Conservation (phyloP, 2,797 vertebrate species). For the Neostethus bicornis region DNA sequence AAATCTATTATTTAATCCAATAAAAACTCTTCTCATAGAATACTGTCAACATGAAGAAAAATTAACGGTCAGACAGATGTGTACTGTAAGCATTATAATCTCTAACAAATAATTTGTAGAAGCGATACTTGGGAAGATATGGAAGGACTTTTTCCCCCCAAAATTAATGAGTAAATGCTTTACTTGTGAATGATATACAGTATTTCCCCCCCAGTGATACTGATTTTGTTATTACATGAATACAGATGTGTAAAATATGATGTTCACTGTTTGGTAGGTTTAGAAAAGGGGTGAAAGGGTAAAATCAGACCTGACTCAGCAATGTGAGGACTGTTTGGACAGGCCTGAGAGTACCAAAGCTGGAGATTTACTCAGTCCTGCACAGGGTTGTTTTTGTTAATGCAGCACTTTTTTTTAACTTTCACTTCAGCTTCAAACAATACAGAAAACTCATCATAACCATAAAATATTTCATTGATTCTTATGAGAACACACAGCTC, state of each 20-base stretch:
- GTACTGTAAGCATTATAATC: too few species aligned
- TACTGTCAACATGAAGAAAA: too few species aligned
- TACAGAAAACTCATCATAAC: not conserved
- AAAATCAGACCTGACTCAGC: constrained; percentile 57
- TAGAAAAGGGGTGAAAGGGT: constrained; percentile 53
- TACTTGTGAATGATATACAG: too few species aligned
- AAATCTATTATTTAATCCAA: too few species aligned
- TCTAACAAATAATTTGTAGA: too few species aligned
- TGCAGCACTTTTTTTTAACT: not conserved
- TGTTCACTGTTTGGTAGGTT: constrained; percentile 10
- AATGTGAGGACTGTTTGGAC: constrained; percentile 33
- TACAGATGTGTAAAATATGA: constrained; percentile 1
- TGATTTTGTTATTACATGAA: not conserved
- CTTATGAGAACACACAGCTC: not conserved
- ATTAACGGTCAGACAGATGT: too few species aligned
- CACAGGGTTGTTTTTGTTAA: constrained; percentile 13
- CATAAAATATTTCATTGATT: not conserved
- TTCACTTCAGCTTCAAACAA: not conserved
- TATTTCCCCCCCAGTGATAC: not conserved
- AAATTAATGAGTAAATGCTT: too few species aligned
- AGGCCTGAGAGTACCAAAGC: constrained; percentile 32
- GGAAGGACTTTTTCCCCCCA: too few species aligned
- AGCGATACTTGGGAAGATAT: too few species aligned
- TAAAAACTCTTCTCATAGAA: too few species aligned
- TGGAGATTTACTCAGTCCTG: constrained; percentile 30